phyloP scores from a whole-genome alignment of 2,888 invertebrate genomes.

The Scaptomyza cyrtandrae region DNA sequence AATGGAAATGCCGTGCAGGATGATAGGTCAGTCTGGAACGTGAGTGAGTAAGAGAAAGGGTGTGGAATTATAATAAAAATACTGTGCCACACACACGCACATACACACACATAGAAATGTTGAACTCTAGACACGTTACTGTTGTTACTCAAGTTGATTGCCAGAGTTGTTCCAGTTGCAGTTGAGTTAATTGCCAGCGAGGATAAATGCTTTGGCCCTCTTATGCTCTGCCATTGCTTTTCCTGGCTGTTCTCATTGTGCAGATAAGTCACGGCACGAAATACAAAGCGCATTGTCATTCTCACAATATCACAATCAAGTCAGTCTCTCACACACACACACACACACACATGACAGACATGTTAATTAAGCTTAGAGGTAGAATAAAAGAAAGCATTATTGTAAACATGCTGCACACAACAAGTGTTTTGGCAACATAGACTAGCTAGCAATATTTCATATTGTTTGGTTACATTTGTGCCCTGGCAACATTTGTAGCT shows the following conservation, averaged over 20 bases:
- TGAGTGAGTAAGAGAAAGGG: conserved; percentile 5
- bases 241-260: conserved; percentile 18
- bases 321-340: conserved; percentile 7
- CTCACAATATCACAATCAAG: conserved; percentile 20
- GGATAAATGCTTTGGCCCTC: conserved; percentile 34
- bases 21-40: conserved; percentile 28
- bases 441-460: conserved; percentile 10
- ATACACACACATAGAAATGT: conserved; percentile 2
- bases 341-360: conserved; percentile 47
- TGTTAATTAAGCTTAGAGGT: conserved; percentile 67
- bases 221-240: conserved; percentile 21
- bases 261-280: conserved; percentile 63
- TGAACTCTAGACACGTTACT: conserved; percentile 55
- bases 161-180: conserved; percentile 48
- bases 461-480: not conserved
- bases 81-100: conserved; percentile 22
- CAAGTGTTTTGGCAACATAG: conserved; percentile 62
- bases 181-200: conserved; percentile 53
- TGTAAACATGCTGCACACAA: conserved; percentile 55
- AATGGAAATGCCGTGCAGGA: conserved; percentile 29
- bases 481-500: conserved; percentile 33
- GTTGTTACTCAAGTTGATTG: conserved; percentile 66
- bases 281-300: conserved; percentile 47
- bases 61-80: conserved; percentile 60
- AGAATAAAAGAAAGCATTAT: conserved; percentile 13